Base-by-base conservation (phyloP, 2,888 invertebrate species). In the Petrolisthes cinctipes region DNA sequence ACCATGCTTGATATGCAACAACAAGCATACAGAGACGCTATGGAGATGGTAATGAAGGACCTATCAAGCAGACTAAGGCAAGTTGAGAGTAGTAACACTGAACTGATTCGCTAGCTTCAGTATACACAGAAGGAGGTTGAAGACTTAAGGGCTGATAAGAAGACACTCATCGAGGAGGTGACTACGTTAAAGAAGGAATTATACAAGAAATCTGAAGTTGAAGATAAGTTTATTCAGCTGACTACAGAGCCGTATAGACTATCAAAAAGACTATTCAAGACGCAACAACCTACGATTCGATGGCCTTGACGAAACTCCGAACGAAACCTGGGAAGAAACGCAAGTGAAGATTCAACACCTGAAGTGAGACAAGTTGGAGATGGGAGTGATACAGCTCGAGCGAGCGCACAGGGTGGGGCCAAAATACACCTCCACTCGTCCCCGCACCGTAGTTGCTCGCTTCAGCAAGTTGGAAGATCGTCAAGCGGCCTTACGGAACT, bases 391-490 rank as follows among this genome's bases (percentile, higher is more conserved):
- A 2, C 76, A 73, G 20, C 4, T 73, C 5, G 73, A 73, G 37
- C 20, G 73, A n/a, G 73, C 73, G 9, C 73, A 37, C 37, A 37
- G 75, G 4, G 9, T 37, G 1, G 75, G 75, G 17, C 75, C 75
- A 23, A 37, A 53, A 9, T 76, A 1, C 37, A 76, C 1, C 17
- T 53, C 6, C 0, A 17, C 79, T 56, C 79, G 79, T 79, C 79
- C 79, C 56, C 53, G 79, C 0, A 54, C 79, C 2, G 54, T 79
- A 11, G 11, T 79, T 3, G 79, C 17, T 17, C 37, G n/a, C 7
- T 79, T 79, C n/a, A 53, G 17, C 79, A 79, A n/a, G 4, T 79
- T 79, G 54, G 56, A 11, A 54, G 56, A 56, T 56, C 79, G 79
- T 79, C 56, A 79, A n/a, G 4, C 53, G 5, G 57, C 23, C 4